Base-by-base conservation (phyloP, 2,113 vertebrate genomes). In the Alouatta palliata region DNA sequence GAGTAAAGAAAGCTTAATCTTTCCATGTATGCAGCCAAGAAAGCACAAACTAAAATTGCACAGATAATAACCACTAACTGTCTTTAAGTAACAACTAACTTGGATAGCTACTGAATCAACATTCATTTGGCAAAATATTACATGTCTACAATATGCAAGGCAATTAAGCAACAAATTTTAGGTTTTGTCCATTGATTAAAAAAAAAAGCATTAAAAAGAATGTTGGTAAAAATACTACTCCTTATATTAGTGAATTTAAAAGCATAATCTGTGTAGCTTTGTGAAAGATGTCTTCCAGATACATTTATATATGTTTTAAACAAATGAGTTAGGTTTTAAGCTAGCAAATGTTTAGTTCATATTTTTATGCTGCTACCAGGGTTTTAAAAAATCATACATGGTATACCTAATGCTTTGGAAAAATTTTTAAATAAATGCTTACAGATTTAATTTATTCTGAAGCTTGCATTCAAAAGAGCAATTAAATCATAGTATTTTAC, bases 1-100 rank as follows among this genome's bases (percentile, higher is more conserved):
- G 14, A 88, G 90, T 40, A 85, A 97, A 92, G 52, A 70, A 95
- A 95, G 81, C 40, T 95, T 97, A 86, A 97, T 90, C 92, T 96
- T 95, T 75, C 40, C 23, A 58, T 12, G 27, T 68, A 82, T 49
- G 10, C 21, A 83, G 30, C 54, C 25, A 94, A 89, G 70, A 94
- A 95, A 93, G 14, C 83, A 77, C 47, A 88, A 94, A 94, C 66
- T 85, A 95, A 95, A 97, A 73, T 27, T 56, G 20, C 43, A 40
- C 11, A 54, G 45, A 83, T 45, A 92, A 88, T 83, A 91, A 79
- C 35, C 47, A 82, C 54, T 90, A 83, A 84, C 37, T 89, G 45
- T 56, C 79, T 83, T 76, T 75, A 86, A 73, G 73, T 49, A 81
- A 83, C 71, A 83, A 49, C 88, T 87, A 56, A 47, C 80, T 76